A percentile compares a stretch with the other conserved stretches of the same genome.
Evolutionary conservation across 2,888 invertebrate genomes (phyloP).

Genomic region (Temnothorax ravouxi): DNA sequence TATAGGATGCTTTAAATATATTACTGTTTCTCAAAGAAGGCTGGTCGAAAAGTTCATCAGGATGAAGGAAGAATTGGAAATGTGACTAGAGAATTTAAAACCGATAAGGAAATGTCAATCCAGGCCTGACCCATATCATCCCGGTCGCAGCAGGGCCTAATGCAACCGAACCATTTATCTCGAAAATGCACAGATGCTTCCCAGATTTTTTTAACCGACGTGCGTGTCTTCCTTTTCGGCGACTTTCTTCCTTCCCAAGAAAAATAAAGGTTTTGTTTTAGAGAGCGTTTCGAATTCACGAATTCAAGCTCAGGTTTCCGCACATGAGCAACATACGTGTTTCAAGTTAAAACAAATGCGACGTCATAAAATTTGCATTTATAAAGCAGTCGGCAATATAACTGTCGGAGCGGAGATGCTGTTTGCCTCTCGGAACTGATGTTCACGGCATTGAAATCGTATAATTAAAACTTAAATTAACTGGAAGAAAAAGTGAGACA

Average conservation of each 20-base stretch:
- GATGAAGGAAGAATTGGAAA: background rate
- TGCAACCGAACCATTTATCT: background rate
- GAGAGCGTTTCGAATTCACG: background rate
- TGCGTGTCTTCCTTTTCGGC: background rate
- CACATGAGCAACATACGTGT: background rate
- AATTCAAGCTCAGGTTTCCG: background rate
- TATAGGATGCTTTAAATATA: conserved; percentile 29
- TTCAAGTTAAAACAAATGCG: conserved; percentile 9
- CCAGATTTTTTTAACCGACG: conserved; percentile 58
- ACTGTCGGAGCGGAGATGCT: background rate
- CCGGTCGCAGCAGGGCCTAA: background rate
- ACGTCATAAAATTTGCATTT: conserved; percentile 20
- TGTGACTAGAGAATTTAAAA: background rate
- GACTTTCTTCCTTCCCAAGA: background rate
- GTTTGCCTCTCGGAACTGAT: background rate
- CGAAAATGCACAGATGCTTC: conserved; percentile 60
- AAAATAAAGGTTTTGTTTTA: background rate
- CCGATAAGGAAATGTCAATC: background rate
- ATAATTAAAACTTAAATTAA: conserved; percentile 3
- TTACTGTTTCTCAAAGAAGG: background rate
- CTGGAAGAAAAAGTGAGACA: background rate
- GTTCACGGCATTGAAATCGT: background rate
- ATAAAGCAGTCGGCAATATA: background rate
- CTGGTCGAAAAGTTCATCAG: background rate
- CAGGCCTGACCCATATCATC: background rate